Conservation (phyloP, 2,888 invertebrate genomes). For the Halictus ligatus region DNA sequence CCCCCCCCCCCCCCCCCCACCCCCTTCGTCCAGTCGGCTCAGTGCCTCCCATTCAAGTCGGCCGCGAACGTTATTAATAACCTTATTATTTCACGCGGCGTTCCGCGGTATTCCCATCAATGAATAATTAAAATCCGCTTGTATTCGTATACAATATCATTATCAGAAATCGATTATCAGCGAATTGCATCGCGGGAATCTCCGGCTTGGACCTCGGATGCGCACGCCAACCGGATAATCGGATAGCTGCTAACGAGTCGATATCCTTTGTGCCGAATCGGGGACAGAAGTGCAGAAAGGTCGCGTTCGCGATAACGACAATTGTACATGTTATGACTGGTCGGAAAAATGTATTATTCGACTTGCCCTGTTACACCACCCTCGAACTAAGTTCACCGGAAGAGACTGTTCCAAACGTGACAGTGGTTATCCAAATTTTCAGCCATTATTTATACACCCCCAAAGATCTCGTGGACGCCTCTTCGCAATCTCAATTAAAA, state of each 20-base stretch:
- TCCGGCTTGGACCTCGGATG: background rate
- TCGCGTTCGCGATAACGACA: background rate
- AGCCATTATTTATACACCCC: too few species aligned
- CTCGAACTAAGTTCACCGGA: too few species aligned
- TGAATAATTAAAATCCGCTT: slow-evolving; percentile 32
- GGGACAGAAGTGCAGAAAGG: background rate
- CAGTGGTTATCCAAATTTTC: too few species aligned
- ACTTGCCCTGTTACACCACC: background rate
- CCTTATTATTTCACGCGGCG: slow-evolving; percentile 35
- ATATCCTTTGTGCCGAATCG: background rate
- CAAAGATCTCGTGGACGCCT: too few species aligned
- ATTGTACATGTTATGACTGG: background rate
- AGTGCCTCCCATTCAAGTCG: slow-evolving; percentile 7
- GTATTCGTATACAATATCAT: slow-evolving; percentile 20
- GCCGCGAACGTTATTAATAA: slow-evolving; percentile 23
- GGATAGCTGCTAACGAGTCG: slow-evolving; percentile 17
- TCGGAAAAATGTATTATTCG: background rate
- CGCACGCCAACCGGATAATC: slow-evolving; percentile 15
- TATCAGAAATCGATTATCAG: slow-evolving; percentile 42
- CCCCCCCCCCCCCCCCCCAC: too few species aligned
- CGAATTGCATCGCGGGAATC: background rate
- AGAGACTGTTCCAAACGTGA: too few species aligned
- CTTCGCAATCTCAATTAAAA: too few species aligned
- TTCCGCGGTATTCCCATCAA: slow-evolving; percentile 13
- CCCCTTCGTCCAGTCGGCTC: too few species aligned